These are phyloP conservation scores for Aplochiton taeniatus DNA, from an alignment of 2,797 vertebrate species.

Conservation along the genomic window DNA sequence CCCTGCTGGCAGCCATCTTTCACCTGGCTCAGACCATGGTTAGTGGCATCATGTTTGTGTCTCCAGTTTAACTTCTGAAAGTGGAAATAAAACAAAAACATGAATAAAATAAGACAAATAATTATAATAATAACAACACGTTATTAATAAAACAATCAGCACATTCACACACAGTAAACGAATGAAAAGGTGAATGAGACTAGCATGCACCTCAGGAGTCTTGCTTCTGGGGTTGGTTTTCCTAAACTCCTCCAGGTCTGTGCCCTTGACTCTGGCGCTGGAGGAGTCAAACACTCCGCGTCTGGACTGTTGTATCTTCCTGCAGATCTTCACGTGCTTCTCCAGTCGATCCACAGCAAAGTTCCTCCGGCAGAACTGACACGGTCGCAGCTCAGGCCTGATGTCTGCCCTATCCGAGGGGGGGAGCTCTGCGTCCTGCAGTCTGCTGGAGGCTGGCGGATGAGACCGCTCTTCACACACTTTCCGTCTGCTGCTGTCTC, in stretches of 20 bases:
- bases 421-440: constrained; percentile 21
- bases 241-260: constrained; percentile 74
- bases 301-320: constrained; percentile 67
- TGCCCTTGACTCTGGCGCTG: constrained; percentile 78
- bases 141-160: too few species aligned
- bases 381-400: constrained; percentile 58
- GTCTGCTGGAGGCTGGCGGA: not conserved
- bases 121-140: not conserved
- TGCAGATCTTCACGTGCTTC: constrained; percentile 78
- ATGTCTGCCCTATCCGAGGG: not conserved
- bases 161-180: too few species aligned
- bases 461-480: too few species aligned
- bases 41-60: constrained; percentile 72
- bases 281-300: constrained; percentile 82
- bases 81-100: constrained; percentile 43
- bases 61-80: constrained; percentile 69
- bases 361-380: constrained; percentile 77
- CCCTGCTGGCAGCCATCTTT: constrained; percentile 57
- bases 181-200: not conserved
- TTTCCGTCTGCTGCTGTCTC: too few species aligned
- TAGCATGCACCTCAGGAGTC: constrained; percentile 58
- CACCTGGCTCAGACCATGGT: constrained; percentile 62
- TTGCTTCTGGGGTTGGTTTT: constrained; percentile 59
- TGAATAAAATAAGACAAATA: constrained; percentile 29
- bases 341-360: constrained; percentile 77